phyloP scores from a whole-genome alignment of 1,140 invertebrate genomes.

The Neodiprion virginianus region DNA sequence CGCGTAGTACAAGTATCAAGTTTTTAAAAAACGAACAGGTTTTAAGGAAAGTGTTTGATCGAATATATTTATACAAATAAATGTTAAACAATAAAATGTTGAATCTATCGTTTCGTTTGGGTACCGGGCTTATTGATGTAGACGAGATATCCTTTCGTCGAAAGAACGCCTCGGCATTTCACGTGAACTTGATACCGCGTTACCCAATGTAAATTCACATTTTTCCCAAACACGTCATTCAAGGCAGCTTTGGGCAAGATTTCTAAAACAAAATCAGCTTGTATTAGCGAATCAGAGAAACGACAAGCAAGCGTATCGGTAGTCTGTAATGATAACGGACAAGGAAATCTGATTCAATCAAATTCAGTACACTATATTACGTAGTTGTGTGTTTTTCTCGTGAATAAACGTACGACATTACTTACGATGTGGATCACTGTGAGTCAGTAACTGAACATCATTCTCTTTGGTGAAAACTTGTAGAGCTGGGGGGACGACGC shows the following conservation, averaged over 20 bases:
- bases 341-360: slow-evolving; percentile 22
- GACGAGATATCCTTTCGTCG: slow-evolving; percentile 83
- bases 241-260: slow-evolving; percentile 65
- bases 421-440: slow-evolving; percentile 90
- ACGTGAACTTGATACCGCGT: slow-evolving; percentile 86
- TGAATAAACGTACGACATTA: slow-evolving; percentile 24
- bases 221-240: slow-evolving; percentile 59
- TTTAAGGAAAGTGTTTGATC: not conserved
- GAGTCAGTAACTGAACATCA: slow-evolving; percentile 92
- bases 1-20: not conserved
- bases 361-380: slow-evolving; percentile 18
- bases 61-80: not conserved
- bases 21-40: not conserved
- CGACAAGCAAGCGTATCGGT: slow-evolving; percentile 30
- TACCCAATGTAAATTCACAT: slow-evolving; percentile 71
- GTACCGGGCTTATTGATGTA: slow-evolving; percentile 39
- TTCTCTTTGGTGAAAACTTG: slow-evolving; percentile 89
- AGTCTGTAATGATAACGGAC: slow-evolving; percentile 34
- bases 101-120: not conserved
- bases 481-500: slow-evolving; percentile 91
- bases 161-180: slow-evolving; percentile 87
- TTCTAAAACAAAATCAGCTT: slow-evolving; percentile 55
- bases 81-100: not conserved
- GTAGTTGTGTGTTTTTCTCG: not conserved
- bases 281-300: slow-evolving; percentile 4